phyloP scores from a whole-genome alignment of 2,888 invertebrate genomes.

The Isotomurus palustris region DNA sequence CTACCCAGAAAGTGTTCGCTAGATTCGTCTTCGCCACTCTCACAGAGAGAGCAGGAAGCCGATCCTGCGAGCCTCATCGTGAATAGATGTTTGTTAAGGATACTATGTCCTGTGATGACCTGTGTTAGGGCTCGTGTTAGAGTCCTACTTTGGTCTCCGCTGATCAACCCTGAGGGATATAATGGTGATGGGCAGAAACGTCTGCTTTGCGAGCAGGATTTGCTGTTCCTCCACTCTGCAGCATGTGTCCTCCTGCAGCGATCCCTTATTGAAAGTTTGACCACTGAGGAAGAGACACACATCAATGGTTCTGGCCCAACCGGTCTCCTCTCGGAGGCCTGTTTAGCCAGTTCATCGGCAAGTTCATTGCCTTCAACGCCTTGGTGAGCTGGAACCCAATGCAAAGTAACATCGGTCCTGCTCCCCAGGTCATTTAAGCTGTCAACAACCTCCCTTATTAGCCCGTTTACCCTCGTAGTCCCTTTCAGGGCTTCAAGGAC shows the following conservation, averaged over 20 bases:
- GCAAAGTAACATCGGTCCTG: background rate
- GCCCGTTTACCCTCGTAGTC: background rate
- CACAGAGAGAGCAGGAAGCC: too few relatives aligned
- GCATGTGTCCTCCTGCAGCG: background rate
- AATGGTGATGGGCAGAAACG: background rate
- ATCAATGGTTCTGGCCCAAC: constrained; percentile 17
- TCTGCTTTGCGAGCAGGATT: background rate
- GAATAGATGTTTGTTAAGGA: too few relatives aligned
- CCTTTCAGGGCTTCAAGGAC: constrained; percentile 7
- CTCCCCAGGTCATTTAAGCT: background rate
- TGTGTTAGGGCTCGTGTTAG: too few relatives aligned
- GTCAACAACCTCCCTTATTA: constrained; percentile 7
- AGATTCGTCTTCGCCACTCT: background rate
- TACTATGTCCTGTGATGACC: too few relatives aligned
- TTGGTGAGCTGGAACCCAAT: constrained; percentile 22
- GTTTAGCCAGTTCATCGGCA: constrained; percentile 16
- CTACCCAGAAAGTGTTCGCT: background rate
- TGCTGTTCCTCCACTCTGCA: background rate
- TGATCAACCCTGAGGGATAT: too few relatives aligned
- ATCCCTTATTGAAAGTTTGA: background rate
- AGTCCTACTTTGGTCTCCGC: too few relatives aligned
- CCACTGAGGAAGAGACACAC: background rate
- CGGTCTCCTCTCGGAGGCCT: background rate
- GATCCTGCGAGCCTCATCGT: too few relatives aligned
- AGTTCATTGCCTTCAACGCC: constrained; percentile 18